Percentiles rank a stretch among this genome's conserved stretches.
These are phyloP conservation scores for Orientallactaga bullata DNA, from an alignment of 2,113 vertebrate genomes.

Conservation along the genomic window DNA sequence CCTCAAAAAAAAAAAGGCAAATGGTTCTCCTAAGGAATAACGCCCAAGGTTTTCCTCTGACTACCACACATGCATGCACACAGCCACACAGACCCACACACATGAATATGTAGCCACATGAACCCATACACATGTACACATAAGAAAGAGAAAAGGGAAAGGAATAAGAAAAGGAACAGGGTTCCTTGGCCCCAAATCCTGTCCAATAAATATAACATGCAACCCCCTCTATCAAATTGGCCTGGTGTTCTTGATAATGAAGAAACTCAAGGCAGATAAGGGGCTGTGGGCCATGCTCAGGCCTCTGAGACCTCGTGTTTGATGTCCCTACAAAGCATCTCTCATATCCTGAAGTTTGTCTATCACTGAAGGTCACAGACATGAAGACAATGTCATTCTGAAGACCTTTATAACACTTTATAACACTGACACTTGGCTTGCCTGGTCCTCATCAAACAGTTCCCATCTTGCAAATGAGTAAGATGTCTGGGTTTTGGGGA, in stretches of 20 bases:
- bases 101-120: too few relatives aligned
- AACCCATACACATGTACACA: too few relatives aligned
- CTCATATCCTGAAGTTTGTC: neutral
- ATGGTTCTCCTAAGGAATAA: too few relatives aligned
- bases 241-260: neutral
- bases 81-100: too few relatives aligned
- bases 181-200: neutral
- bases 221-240: neutral
- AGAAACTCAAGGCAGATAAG: neutral
- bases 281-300: neutral
- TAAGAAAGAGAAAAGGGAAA: too few relatives aligned
- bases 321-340: neutral
- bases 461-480: neutral
- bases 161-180: neutral
- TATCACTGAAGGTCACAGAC: neutral
- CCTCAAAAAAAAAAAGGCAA: too few relatives aligned
- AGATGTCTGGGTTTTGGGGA: too few relatives aligned
- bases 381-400: neutral
- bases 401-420: neutral
- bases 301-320: neutral
- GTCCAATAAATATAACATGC: neutral
- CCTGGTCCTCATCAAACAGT: rapidly evolving
- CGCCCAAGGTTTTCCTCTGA: too few relatives aligned
- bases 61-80: too few relatives aligned
- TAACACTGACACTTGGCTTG: neutral